Evolutionary conservation across 2,113 vertebrate genomes (phyloP), one percentile per base, ranked within the genome.

Genomic region (Merops nubicus): DNA sequence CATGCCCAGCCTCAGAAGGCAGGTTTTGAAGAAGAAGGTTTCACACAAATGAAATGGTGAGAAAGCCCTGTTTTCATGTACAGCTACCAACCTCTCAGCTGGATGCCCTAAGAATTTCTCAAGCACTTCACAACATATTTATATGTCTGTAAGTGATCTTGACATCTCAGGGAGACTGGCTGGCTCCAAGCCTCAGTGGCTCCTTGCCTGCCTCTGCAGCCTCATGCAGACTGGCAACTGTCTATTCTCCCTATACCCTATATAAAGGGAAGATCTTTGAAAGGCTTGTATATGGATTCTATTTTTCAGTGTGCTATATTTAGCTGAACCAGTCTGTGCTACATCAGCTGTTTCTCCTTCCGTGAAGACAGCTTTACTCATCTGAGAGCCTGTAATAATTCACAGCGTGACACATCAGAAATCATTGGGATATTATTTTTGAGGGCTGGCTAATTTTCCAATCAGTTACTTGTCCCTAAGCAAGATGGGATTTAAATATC

Each of bases 381-480:
- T 72, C 50, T 50, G 47, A 75, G 26, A 78, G 38, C 43, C 65
- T 65, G 1, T 45, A 34, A 60, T 62, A 85, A 72, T 65, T 64
- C 72, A 83, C 42, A 76, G 57, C 2, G 33, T 93, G n/a, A 59
- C 43, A 68, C 33, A 64, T 47, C 43, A 34, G 70, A 82, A 92
- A 51, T 83, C 25, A 68, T 8, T 70, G 42, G 18, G 31, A 54
- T 75, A 42, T 50, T 73, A 47, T 76, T 82, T 93, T 65, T 54
- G 72, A 90, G 85, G 63, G 48, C 65, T 76, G 5, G 19, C 26
- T 91, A n/a, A 79, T 87, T 94, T 91, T 73, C 75, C 73, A 48
- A 65, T 83, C 21, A 12, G 33, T 60, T 88, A 43, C 31, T 73
- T 56, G 28, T 57, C 33, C 54, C 82, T 54, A 73, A 76, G 40